Evolutionary conservation across 1,140 invertebrate genomes (phyloP).

Genomic region (Ridgeia piscesae): DNA sequence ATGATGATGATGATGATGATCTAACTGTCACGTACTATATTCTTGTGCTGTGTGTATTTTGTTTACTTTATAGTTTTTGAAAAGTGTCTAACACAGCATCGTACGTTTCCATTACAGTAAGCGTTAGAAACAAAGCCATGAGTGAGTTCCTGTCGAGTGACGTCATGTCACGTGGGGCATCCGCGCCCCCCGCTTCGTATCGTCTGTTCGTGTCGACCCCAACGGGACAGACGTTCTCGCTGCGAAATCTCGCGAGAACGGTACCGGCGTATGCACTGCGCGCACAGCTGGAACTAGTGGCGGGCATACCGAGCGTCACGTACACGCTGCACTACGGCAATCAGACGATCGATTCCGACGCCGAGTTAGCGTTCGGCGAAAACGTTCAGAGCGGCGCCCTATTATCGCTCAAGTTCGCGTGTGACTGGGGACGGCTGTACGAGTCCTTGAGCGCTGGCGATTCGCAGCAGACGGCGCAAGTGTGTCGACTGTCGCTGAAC

Average conservation of each 20-base stretch:
- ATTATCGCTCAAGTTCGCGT: neutral
- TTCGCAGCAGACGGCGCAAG: neutral
- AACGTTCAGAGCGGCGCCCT: constrained; percentile 7
- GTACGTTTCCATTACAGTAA: neutral
- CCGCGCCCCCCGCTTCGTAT: neutral
- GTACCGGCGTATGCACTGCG: neutral
- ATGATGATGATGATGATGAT: too few relatives aligned
- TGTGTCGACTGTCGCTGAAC: neutral
- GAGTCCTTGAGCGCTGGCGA: neutral
- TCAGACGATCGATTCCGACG: constrained; percentile 5
- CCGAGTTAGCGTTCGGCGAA: neutral
- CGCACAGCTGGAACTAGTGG: neutral
- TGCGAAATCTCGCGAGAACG: constrained; percentile 7
- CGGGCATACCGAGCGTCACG: neutral
- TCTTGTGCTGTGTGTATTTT: too few relatives aligned
- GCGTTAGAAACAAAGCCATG: neutral
- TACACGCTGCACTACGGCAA: neutral
- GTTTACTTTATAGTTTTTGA: too few relatives aligned
- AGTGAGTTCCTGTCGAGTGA: neutral
- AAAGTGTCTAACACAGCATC: too few relatives aligned
- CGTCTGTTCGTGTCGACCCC: neutral
- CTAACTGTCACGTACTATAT: too few relatives aligned
- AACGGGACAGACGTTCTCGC: neutral
- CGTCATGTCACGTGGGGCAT: neutral
- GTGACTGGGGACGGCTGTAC: neutral